Evolutionary conservation across 2,113 vertebrate species (phyloP).

Genomic region (Propithecus coquereli): DNA sequence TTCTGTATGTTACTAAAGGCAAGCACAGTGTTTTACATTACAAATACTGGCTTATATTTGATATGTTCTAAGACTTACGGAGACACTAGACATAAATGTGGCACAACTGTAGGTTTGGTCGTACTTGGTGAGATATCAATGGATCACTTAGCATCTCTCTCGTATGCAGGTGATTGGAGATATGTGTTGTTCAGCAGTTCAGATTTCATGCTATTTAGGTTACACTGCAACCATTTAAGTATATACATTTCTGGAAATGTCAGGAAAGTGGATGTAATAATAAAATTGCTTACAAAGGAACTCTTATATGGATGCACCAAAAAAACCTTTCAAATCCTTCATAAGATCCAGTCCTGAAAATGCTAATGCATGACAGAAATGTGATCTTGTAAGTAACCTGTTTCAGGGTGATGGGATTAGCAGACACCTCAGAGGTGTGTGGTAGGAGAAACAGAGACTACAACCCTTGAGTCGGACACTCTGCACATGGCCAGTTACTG

Average conservation of each 20-base stretch:
- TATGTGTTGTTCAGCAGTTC: not conserved
- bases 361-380: rapidly evolving
- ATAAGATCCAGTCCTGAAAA: not conserved
- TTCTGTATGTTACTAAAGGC: not conserved
- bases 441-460: not conserved
- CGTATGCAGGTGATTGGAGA: not conserved
- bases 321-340: not conserved
- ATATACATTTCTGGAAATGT: not conserved
- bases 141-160: not conserved
- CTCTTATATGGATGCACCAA: not conserved
- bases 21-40: not conserved
- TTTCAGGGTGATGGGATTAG: not conserved
- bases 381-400: too few species aligned
- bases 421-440: rapidly evolving
- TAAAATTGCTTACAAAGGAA: not conserved
- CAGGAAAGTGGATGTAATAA: not conserved
- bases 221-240: not conserved
- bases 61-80: not conserved
- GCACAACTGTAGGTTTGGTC: not conserved
- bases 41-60: not conserved
- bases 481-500: rapidly evolving
- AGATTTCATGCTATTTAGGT: not conserved
- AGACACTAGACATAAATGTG: not conserved
- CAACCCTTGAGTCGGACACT: rapidly evolving
- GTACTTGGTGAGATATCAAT: not conserved